Base-by-base conservation (phyloP, 2,888 invertebrate species). In the Aplocera efformata region DNA sequence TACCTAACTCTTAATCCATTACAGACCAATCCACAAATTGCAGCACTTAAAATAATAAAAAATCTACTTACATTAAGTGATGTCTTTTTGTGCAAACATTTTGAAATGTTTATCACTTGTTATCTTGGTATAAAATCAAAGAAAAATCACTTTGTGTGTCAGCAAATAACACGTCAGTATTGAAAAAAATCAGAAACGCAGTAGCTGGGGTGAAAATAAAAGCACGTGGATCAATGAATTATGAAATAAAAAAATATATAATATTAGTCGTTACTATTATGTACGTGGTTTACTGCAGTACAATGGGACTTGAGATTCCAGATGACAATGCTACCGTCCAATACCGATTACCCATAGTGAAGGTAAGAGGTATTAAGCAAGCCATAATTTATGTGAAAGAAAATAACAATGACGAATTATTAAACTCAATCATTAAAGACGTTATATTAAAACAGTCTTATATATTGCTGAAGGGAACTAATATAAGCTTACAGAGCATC, bases 401-500 rank as follows among this genome's bases (percentile, higher is more conserved):
- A 1, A 32, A 34, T 10, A 23, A 36, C 3, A 31, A 36, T 28
- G 35, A 39, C 26, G n/a, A 5, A 6, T 7, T 50, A 7, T 29
- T 55, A 5, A 37, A 22, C 23, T 32, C 40, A 1, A 10, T 55
- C n/a, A 27, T 55, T 5, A 35, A 26, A 10, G 23, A 26, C 1
- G 26, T 48, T 7, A 42, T 13, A 31, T 13, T 11, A 9, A 50
- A 42, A 10, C 52, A 55, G 10, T 9, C 48, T 8, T 39, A 52
- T 2, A 6, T 47, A 9, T 1, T 55, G 3, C 7, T 42, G 1
- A 50, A 31, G 7, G 50, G 46, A 33, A 24, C 34, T 3, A 24
- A 34, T 17, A 10, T 21, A 17, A 22, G 10, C 6, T 27, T 7
- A 22, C 7, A 28, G 10, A 7, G 6, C 10, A 5, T 36, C 0